Base-by-base conservation (phyloP, 2,888 invertebrate genomes). In the Rhyacophila evoluta region DNA sequence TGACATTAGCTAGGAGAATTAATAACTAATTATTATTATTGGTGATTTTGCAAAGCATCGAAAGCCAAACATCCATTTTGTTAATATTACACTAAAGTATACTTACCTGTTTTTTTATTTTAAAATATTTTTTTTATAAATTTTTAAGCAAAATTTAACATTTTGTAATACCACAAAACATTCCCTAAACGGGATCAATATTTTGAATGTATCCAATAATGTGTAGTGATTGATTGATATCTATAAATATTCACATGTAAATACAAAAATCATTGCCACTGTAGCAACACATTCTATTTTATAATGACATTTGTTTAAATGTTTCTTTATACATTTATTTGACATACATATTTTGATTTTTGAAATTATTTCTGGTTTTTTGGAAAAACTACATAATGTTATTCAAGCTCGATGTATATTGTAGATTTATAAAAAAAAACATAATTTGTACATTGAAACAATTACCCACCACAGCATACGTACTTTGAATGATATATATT, bases 31-130 rank as follows among this genome's bases (percentile, higher is more conserved):
- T 19, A 55, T 12, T 12, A 39, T 55, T 41, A 10, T 55, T 55
- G 55, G 55, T 55, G 55, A 55, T 55, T 55, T 55, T 55, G 55
- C 55, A 19, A 55, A 55, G 55, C 55, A 55, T 55, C 55, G 55
- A 55, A 55, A 55, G 25, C 55, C 25, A 55, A 12, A 55, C 55
- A 55, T 55, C 19, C 19, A 25, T 55, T 55, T 55, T 55, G 15
- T 55, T 0, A 6, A 55, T 2, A 25, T 19, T 25, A 25, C 19
- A 19, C 10, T 25, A 55, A 55, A 55, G 55, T 12, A 55, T 55
- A 55, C 55, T 19, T 12, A 19, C 15, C 6, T 41, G n/a, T 12
- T 41, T 55, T 25, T 55, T 55, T 2, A 55, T 55, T 12, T 19
- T n/a, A 55, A 8, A 55, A 55, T 19, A 25, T 55, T 55, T 2